phyloP scores from a whole-genome alignment of 2,888 invertebrate genomes.

The Agrochola macilenta region DNA sequence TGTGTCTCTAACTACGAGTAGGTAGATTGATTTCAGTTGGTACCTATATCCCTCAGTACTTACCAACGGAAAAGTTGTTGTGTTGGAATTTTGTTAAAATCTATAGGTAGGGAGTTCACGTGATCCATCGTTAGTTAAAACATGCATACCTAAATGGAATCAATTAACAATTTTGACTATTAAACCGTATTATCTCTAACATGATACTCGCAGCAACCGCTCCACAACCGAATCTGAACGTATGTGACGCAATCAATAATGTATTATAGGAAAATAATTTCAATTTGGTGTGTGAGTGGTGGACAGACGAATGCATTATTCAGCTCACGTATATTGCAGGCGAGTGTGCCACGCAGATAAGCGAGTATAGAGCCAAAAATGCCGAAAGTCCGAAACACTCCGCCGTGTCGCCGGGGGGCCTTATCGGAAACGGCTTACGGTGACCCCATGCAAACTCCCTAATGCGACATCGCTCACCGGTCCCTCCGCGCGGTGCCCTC shows the following conservation, averaged over 20 bases:
- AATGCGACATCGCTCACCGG: conserved; percentile 87
- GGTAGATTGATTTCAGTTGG: too few relatives aligned
- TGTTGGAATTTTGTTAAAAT: not conserved
- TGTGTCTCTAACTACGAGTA: too few relatives aligned
- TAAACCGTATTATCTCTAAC: not conserved
- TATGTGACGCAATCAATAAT: conserved; percentile 75
- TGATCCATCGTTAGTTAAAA: not conserved
- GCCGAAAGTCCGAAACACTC: conserved; percentile 76
- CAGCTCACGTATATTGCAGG: conserved; percentile 85
- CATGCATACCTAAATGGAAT: not conserved
- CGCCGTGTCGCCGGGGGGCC: conserved; percentile 79
- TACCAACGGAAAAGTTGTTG: not conserved
- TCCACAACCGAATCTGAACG: conserved; percentile 8
- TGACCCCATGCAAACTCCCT: conserved; percentile 89
- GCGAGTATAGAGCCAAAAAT: conserved; percentile 81
- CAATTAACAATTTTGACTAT: not conserved
- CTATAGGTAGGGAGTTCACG: not conserved
- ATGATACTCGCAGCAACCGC: not conserved
- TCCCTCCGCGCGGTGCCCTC: conserved; percentile 74
- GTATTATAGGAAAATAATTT: conserved; percentile 85
- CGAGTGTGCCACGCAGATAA: conserved; percentile 88
- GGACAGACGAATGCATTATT: conserved; percentile 83
- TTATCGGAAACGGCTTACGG: conserved; percentile 91
- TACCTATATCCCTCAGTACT: too few relatives aligned
- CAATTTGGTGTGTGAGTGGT: conserved; percentile 82